Evolutionary conservation across 2,797 vertebrate genomes (phyloP).

Genomic region (Mus caroli): DNA sequence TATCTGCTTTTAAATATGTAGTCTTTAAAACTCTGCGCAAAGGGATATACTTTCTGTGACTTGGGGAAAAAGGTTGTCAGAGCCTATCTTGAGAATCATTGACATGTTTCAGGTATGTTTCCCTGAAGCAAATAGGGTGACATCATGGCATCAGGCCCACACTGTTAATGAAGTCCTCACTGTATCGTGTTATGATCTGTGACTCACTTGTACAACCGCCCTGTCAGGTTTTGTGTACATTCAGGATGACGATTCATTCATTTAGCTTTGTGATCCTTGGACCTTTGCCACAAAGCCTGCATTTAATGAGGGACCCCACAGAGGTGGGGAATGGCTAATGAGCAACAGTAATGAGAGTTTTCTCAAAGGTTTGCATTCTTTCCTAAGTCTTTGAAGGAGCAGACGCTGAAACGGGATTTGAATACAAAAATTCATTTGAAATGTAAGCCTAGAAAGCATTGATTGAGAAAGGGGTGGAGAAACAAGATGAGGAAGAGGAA

Average conservation of each 20-base stretch:
- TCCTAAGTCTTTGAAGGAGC: slow-evolving; percentile 1
- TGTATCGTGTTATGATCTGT: not conserved
- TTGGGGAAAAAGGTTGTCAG: slow-evolving; percentile 23
- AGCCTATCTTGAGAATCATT: slow-evolving; percentile 16
- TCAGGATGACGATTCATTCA: not conserved
- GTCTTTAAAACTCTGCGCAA: slow-evolving; percentile 36
- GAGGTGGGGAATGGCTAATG: not conserved
- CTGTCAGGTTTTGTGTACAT: slow-evolving; percentile 16
- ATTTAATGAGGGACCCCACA: not conserved
- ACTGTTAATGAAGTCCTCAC: slow-evolving; percentile 17
- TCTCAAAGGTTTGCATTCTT: slow-evolving; percentile 26
- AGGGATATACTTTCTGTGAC: not conserved
- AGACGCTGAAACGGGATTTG: slow-evolving; percentile 17
- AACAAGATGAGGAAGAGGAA: slow-evolving; percentile 9
- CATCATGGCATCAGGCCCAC: not conserved
- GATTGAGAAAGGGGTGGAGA: not conserved
- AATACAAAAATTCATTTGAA: slow-evolving; percentile 27
- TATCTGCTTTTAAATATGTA: slow-evolving; percentile 1
- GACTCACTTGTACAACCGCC: not conserved
- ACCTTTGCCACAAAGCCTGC: not conserved
- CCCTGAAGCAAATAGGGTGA: not conserved
- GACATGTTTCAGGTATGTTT: slow-evolving; percentile 16
- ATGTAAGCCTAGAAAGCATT: not conserved
- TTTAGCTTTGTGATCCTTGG: slow-evolving; percentile 43
- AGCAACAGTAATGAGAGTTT: not conserved